Conservation (phyloP, 2,888 invertebrate genomes). For the Eubasilissa splendida region DNA sequence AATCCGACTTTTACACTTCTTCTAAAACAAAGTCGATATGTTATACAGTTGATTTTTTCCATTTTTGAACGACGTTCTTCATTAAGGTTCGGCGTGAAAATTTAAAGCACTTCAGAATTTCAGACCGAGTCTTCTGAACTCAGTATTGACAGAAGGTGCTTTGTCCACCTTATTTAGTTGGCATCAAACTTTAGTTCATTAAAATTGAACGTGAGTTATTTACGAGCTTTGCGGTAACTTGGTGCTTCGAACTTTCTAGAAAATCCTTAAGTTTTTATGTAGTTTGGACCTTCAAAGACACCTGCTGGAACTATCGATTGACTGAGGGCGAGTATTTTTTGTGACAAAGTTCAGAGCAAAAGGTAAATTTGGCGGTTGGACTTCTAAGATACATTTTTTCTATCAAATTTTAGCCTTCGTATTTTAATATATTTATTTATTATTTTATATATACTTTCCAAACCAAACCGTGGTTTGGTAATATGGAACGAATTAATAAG, state of each 20-base stretch:
- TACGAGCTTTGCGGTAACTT: slow-evolving; percentile 42
- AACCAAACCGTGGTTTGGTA: too few species aligned
- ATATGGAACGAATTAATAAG: too few species aligned
- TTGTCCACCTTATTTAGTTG: slow-evolving; percentile 31
- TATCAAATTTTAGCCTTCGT: too few species aligned
- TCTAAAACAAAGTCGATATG: too few species aligned
- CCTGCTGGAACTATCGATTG: slow-evolving; percentile 45
- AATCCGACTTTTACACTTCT: too few species aligned
- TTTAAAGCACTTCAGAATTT: neutral
- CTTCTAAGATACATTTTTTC: neutral
- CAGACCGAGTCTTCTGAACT: slow-evolving; percentile 6
- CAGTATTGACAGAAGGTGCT: slow-evolving; percentile 27
- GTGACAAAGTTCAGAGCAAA: slow-evolving; percentile 5
- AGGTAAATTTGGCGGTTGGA: slow-evolving; percentile 7
- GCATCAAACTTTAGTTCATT: slow-evolving; percentile 44
- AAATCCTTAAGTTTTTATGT: slow-evolving; percentile 44
- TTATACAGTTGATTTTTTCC: too few species aligned
- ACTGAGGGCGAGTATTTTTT: slow-evolving; percentile 5
- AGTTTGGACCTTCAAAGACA: slow-evolving; percentile 40
- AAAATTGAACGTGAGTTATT: slow-evolving; percentile 49
- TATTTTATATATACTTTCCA: too few species aligned
- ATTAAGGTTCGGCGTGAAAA: too few species aligned
- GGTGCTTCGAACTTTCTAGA: slow-evolving; percentile 30
- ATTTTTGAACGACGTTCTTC: too few species aligned
- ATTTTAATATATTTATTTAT: too few species aligned